Evolutionary conservation across 2,113 vertebrate species (phyloP).

Genomic region (Sisor rabdophorus): DNA sequence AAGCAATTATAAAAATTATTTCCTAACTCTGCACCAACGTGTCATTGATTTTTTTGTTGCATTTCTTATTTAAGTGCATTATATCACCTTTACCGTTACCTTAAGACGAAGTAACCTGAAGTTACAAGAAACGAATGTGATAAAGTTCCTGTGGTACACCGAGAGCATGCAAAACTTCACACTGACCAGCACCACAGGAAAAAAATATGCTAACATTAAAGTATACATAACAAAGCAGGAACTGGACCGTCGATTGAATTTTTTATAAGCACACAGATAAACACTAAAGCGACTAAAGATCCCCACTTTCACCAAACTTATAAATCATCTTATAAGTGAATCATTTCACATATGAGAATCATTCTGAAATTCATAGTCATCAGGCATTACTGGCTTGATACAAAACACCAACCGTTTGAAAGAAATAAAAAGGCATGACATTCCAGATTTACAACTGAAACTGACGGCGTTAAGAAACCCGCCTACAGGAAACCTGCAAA

Average conservation of each 20-base stretch:
- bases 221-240: background rate
- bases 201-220: background rate
- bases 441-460: background rate
- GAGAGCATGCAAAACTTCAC: background rate
- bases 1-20: background rate
- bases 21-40: background rate
- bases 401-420: background rate
- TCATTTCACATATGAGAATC: background rate
- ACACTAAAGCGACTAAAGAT: background rate
- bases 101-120: background rate
- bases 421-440: background rate
- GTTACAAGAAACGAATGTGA: background rate
- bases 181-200: background rate
- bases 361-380: background rate
- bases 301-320: background rate
- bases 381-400: background rate
- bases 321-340: background rate
- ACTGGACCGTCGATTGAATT: background rate
- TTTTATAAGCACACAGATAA: background rate
- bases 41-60: background rate
- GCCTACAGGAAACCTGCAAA: background rate
- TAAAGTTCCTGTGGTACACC: background rate
- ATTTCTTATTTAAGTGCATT: background rate
- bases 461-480: background rate
- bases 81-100: background rate